Base-by-base conservation (phyloP, 2,888 invertebrate genomes). In the Epinotia nisella region DNA sequence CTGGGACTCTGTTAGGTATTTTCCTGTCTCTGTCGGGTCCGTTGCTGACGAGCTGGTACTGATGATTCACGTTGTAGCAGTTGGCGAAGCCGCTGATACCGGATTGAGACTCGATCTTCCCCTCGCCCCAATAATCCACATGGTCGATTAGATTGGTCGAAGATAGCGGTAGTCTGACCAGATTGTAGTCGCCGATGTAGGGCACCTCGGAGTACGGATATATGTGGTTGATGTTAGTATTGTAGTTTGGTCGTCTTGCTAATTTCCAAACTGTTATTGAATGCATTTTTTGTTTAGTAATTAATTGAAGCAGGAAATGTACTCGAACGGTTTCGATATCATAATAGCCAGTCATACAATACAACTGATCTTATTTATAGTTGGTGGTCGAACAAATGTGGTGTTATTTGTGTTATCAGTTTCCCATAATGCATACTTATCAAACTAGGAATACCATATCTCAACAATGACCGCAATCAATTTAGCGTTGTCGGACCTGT, bases 111-210 rank as follows among this genome's bases (percentile, higher is more conserved):
- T 69, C 69, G 1, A 86, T 81, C 65, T 77, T 80, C 0, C 87
- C 87, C 69, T 87, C 86, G 2, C 87, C 87, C 87, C 87, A 87
- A 55, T 87, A 87, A 76, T 87, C 86, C 0, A 87, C 81, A 64
- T 82, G 83, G 2, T 85, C 81, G 3, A 87, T 72, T 3, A 84
- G 64, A 2, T 75, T 41, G 0, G 76, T 71, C 0, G 51, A 41
- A 0, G 75, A 69, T 39, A 68, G 56, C 9, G 87, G 87, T 41
- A 87, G 73, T 75, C 82, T 83, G 0, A 82, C 74, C 21, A 87
- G 71, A 53, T 83, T 75, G 70, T 86, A 86, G 35, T 84, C 77
- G 7, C 86, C 86, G 11, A 87, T 75, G 75, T 78, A 85, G 1
- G 87, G 87, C 9, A 82, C 78, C 74, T 87, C 87, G 0, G 87